Evolutionary conservation across 2,888 invertebrate genomes (phyloP), one percentile per base, ranked within the genome.

Genomic region (Nysson spinosus): DNA sequence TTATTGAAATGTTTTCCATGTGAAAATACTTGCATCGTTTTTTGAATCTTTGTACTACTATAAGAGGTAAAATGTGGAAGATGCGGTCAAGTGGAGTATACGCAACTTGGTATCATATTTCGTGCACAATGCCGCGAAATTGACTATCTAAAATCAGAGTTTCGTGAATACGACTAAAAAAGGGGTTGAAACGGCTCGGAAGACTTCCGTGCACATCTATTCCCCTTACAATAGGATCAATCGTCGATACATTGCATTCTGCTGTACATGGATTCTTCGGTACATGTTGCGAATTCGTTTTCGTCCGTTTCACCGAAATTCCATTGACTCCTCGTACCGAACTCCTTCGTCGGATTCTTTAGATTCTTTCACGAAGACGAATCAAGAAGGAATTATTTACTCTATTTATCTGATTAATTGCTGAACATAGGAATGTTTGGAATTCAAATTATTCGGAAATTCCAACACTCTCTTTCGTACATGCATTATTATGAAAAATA

Each of bases 61-160:
- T n/a, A n/a, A n/a, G n/a, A n/a, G n/a, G n/a, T n/a, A n/a, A n/a
- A n/a, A n/a, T n/a, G n/a, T n/a, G n/a, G n/a, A n/a, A n/a, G n/a
- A 39, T 28, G 12, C 12, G 34, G 22, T 19, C 3, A n/a, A 7
- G 11, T 9, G 11, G 26, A 44, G 32, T 22, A 28, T 47, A 43
- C 51, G 63, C 52, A 49, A 44, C 46, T 57, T 51, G 39, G 35
- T 34, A 26, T 30, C 54, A 68, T 65, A 64, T 71, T 71, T 68
- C 55, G 24, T 49, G 49, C 9, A 58, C 57, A 69, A 69, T 74
- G 32, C 40, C 22, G 14, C 49, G 52, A 71, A 66, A 74, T 73
- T 68, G 70, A 62, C 71, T 73, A 62, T 56, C 57, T 44, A 35
- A 51, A 51, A 63, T 43, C 47, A 43, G 51, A 43, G 50, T 65